Conservation (phyloP, 37 sponge, comb jelly and placozoan species). For the Cladorhizidae sp. region DNA sequence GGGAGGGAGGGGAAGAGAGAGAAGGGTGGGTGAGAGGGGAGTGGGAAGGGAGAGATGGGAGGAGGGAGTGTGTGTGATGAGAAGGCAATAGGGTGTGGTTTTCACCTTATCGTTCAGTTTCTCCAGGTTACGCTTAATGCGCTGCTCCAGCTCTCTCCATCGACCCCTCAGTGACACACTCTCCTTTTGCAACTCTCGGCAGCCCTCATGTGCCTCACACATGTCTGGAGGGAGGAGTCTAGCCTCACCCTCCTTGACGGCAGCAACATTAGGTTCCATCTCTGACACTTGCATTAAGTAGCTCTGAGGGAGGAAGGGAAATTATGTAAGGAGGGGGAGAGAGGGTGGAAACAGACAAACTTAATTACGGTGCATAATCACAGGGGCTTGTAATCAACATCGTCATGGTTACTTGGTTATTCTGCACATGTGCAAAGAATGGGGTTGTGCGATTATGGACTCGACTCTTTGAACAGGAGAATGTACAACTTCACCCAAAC, state of each 20-base stretch:
- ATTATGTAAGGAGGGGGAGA: too few relatives aligned
- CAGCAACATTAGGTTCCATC: background rate
- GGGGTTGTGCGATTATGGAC: too few relatives aligned
- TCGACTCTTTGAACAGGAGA: too few relatives aligned
- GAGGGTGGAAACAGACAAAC: too few relatives aligned
- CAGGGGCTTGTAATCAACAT: too few relatives aligned
- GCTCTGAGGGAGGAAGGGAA: background rate
- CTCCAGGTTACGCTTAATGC: background rate
- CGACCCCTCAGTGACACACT: background rate
- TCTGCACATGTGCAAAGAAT: too few relatives aligned
- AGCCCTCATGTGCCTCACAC: background rate
- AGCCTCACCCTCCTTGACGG: background rate
- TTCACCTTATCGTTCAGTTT: slow-evolving; percentile 20
- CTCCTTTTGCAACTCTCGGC: slow-evolving; percentile 2
- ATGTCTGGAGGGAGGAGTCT: slow-evolving; percentile 16
- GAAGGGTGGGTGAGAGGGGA: background rate
- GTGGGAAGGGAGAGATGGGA: background rate
- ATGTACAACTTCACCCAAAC: too few relatives aligned
- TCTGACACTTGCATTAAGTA: slow-evolving; percentile 4
- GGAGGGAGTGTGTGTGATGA: background rate
- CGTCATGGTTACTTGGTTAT: too few relatives aligned
- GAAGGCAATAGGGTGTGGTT: background rate
- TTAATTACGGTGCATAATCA: too few relatives aligned
- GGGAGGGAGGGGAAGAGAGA: background rate
- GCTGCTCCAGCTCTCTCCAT: slow-evolving; percentile 27